These are phyloP conservation scores for Selenia dentaria DNA, from an alignment of 2,888 invertebrate species.

Conservation along the genomic window DNA sequence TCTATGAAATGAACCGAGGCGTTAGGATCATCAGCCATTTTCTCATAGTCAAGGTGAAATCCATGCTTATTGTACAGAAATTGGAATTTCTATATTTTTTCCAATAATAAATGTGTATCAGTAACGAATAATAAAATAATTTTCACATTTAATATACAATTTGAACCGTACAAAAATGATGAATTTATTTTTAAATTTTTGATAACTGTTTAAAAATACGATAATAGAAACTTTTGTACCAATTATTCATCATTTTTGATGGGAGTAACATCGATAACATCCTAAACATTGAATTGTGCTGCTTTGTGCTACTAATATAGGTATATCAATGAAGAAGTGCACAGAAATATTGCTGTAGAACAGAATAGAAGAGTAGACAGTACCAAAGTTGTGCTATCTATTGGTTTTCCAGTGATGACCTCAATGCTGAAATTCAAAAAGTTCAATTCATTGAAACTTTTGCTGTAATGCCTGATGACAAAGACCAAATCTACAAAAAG, in stretches of 20 bases:
- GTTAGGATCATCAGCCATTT: constrained; percentile 75
- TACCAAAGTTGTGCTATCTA: constrained; percentile 62
- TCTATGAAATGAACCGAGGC: constrained; percentile 68
- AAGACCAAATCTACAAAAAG: constrained; percentile 18
- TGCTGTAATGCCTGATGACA: constrained; percentile 29
- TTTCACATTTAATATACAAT: constrained; percentile 40
- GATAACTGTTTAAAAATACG: constrained; percentile 2
- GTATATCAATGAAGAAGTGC: constrained; percentile 64
- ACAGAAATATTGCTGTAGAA: constrained; percentile 59
- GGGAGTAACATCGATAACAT: constrained; percentile 34
- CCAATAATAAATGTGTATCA: constrained; percentile 53
- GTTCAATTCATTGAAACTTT: constrained; percentile 38
- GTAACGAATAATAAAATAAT: constrained; percentile 41
- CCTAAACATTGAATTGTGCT: constrained; percentile 66
- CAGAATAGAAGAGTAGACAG: constrained; percentile 45
- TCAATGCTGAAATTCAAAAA: constrained; percentile 47
- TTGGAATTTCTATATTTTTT: constrained; percentile 63
- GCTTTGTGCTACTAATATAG: constrained; percentile 60
- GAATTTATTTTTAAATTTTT: constrained; percentile 27
- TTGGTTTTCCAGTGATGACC: constrained; percentile 56
- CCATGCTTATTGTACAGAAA: constrained; percentile 80
- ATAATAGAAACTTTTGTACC: neutral
- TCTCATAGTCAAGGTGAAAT: constrained; percentile 63
- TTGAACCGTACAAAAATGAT: constrained; percentile 58
- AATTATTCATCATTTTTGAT: constrained; percentile 58